Evolutionary conservation across 2,797 vertebrate genomes (phyloP).

Genomic region (Melanotaenia boesemani): DNA sequence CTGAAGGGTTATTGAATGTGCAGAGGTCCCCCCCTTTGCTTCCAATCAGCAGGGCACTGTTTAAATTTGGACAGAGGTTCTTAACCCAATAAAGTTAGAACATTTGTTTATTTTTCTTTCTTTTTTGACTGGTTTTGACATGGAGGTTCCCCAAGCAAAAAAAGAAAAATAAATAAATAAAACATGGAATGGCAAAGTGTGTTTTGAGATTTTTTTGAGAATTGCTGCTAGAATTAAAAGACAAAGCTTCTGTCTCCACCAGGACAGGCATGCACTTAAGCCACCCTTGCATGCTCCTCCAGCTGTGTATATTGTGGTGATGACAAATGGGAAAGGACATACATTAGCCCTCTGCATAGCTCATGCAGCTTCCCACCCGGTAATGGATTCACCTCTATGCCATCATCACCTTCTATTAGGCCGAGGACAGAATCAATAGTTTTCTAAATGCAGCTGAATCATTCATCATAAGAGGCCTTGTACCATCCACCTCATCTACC

Average conservation of each 20-base stretch:
- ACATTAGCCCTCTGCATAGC: constrained; percentile 74
- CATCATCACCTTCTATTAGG: constrained; percentile 84
- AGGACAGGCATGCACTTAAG: constrained; percentile 49
- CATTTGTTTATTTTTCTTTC: constrained; percentile 47
- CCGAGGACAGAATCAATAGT: constrained; percentile 81
- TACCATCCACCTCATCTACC: constrained; percentile 52
- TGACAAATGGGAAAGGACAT: constrained; percentile 84
- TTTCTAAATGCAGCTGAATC: constrained; percentile 82
- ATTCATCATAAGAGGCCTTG: constrained; percentile 76
- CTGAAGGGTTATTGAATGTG: constrained; percentile 53
- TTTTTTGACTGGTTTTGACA: constrained; percentile 34
- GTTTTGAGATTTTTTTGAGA: constrained; percentile 40
- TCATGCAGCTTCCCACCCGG: constrained; percentile 68
- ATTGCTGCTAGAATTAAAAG: constrained; percentile 68
- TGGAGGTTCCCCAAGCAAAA: constrained; percentile 45
- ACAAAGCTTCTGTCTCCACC: constrained; percentile 39
- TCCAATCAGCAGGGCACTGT: constrained; percentile 22
- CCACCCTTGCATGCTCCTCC: constrained; percentile 57
- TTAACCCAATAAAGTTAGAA: constrained; percentile 40
- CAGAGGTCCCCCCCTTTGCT: constrained; percentile 33
- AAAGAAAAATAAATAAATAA: not conserved
- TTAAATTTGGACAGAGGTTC: constrained; percentile 47
- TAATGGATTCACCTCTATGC: constrained; percentile 84
- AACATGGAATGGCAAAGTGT: constrained; percentile 12
- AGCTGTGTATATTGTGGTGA: constrained; percentile 42